A percentile compares a stretch with the other conserved stretches of the same genome.
phyloP scores from a whole-genome alignment of 2,113 vertebrate species.

The Poecile atricapillus region DNA sequence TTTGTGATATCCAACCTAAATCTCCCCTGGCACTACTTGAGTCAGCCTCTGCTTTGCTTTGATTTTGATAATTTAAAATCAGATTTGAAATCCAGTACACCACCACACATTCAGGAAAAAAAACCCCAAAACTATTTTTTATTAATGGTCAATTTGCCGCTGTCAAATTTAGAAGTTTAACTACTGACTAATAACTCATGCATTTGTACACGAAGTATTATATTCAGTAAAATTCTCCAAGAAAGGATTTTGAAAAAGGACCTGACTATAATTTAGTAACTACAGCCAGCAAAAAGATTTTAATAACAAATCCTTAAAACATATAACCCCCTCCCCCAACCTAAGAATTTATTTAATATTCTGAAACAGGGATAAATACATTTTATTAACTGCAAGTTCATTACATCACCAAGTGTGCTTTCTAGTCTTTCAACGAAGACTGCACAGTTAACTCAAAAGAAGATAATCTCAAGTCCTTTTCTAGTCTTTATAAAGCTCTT shows the following conservation, averaged over 20 bases:
- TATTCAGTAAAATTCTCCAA: neutral
- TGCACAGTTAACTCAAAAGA: neutral
- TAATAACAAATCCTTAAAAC: neutral
- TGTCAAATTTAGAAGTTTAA: neutral
- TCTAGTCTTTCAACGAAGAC: neutral
- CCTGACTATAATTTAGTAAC: neutral
- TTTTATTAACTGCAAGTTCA: neutral
- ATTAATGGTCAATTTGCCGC: neutral
- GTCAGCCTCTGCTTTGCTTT: neutral
- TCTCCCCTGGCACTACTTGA: neutral
- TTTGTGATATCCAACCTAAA: neutral
- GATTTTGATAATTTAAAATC: neutral
- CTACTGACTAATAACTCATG: neutral
- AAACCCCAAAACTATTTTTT: accelerated
- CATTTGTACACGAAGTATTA: neutral
- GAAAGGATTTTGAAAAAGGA: neutral
- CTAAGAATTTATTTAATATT: neutral
- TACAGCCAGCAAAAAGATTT: neutral
- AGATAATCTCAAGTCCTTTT: neutral
- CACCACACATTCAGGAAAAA: accelerated
- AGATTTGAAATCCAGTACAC: neutral
- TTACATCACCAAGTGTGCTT: neutral
- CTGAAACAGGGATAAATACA: neutral
- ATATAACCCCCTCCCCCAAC: accelerated
- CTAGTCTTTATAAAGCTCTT: neutral